Evolutionary conservation across 2,888 invertebrate genomes (phyloP), one percentile per base, ranked within the genome.

Genomic region (Oscheius sp.): DNA sequence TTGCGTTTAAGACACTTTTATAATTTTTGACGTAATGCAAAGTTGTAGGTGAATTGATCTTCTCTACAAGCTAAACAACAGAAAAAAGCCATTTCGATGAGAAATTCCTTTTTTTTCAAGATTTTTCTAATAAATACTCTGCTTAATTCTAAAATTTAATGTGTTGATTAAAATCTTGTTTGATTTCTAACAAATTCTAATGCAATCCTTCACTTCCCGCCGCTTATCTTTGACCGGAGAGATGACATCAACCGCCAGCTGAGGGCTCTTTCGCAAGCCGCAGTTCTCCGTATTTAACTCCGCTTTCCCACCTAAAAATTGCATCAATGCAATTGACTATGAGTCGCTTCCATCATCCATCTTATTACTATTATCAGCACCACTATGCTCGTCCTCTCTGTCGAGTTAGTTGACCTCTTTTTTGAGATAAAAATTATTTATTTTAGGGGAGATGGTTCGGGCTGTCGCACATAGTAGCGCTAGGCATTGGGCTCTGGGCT

Each of bases 401-500:
- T 12, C 42, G 42, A 17, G 42, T 42, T n/a, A 42, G 42, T 12
- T 3, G 4, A 23, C 23, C 12, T 25, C 23, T 48, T 3, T 25
- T 5, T 48, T 48, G 20, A 4, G n/a, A n/a, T 12, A 48, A 5
- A 17, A 20, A 23, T 25, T 25, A 23, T 5, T 48, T 6, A 10
- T 48, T 48, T 6, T 25, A 48, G 48, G 48, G 48, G 12, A 12
- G 48, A 3, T 48, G 48, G 48, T 48, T 48, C 12, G 48, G 48
- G 20, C 23, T 55, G 2, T 55, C 55, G 17, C 55, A 55, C 37
- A 6, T 34, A 17, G 34, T 55, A 4, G 33, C 37, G 10, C 55
- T 55, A 4, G 55, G 55, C 8, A 12, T 55, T 17, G 55, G 55
- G 4, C 55, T 55, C 55, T 55, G 55, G 55, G 34, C 34, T 12